A percentile compares a stretch with the other conserved stretches of the same genome.
Evolutionary conservation across 2,888 invertebrate species (phyloP).

Genomic region (Stratiomys singularior): DNA sequence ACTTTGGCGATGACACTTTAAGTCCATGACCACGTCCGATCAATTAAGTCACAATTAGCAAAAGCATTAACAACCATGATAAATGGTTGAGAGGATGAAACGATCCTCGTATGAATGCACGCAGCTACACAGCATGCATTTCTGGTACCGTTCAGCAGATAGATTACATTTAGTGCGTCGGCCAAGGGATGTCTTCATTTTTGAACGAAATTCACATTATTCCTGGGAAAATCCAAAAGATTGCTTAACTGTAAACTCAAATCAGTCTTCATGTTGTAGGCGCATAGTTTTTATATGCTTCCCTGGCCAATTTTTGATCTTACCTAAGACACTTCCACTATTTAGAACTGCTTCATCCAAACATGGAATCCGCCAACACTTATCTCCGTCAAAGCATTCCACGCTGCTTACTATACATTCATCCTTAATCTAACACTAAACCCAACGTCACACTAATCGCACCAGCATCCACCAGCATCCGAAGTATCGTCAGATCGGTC

Average conservation of each 20-base stretch:
- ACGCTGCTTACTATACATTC: neutral
- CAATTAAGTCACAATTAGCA: constrained; percentile 37
- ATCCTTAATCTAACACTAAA: neutral
- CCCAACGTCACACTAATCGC: constrained; percentile 5
- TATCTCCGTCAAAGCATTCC: neutral
- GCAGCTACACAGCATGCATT: neutral
- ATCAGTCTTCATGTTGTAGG: neutral
- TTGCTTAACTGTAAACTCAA: neutral
- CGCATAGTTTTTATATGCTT: no score
- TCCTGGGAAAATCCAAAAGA: neutral
- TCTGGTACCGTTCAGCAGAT: constrained; percentile 11
- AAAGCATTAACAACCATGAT: constrained; percentile 14
- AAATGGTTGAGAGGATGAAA: constrained; percentile 11
- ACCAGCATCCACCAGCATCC: neutral
- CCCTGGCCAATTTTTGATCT: no score
- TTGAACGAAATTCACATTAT: neutral
- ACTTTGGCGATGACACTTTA: neutral
- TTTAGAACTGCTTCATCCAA: no score
- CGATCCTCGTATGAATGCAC: constrained; percentile 1
- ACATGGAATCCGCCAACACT: neutral
- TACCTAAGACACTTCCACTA: no score
- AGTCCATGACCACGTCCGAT: constrained; percentile 31
- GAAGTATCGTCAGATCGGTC: neutral
- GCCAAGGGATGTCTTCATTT: constrained; percentile 32
- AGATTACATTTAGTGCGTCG: neutral